Evolutionary conservation across 2,797 vertebrate species (phyloP), one percentile per base, ranked within the genome.

Genomic region (Helicolenus hilgendorfi): DNA sequence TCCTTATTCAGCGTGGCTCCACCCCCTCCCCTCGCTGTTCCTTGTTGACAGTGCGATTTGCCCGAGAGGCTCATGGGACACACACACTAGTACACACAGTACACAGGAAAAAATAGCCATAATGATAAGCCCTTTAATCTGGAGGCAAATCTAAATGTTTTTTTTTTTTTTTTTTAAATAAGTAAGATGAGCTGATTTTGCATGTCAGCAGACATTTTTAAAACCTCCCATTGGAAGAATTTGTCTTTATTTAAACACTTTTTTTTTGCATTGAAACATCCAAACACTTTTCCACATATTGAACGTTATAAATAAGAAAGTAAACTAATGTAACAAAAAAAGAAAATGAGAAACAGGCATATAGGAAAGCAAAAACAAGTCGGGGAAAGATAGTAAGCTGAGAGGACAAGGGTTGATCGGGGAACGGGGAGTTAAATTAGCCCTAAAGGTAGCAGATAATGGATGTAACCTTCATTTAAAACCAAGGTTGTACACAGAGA

Each of bases 1-100:
- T 95, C 93, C 95, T 94, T 94, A 95, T 95, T 86, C 89, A 95
- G 91, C 36, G 1, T 26, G 36, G 67, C 83, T 74, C 88, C 77
- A 20, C 91, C 24, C 35, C 56, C 26, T 36, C 11, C 15, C 72
- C 53, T 67, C 14, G 26, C 85, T 72, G 6, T 68, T 68, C 45
- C 26, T 31, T 78, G 86, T 85, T 91, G 89, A 91, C 72, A 10
- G 86, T 77, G 78, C 86, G 84, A 71, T 87, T 88, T 88, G 87
- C 64, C 94, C 84, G 68, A 75, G 85, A 95, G 94, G 90, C 85
- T 95, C 90, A 95, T 90, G 93, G 94, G 95, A 94, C 5, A 1
- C 79, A 70, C 83, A 83, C 63, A 67, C 29, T 69, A 49, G 38
- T 41, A 41, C 38, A 41, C 38, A 41, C 38, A 88, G 56, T 41